Conservation (phyloP, 1,140 invertebrate genomes). For the Eciton burchellii region DNA sequence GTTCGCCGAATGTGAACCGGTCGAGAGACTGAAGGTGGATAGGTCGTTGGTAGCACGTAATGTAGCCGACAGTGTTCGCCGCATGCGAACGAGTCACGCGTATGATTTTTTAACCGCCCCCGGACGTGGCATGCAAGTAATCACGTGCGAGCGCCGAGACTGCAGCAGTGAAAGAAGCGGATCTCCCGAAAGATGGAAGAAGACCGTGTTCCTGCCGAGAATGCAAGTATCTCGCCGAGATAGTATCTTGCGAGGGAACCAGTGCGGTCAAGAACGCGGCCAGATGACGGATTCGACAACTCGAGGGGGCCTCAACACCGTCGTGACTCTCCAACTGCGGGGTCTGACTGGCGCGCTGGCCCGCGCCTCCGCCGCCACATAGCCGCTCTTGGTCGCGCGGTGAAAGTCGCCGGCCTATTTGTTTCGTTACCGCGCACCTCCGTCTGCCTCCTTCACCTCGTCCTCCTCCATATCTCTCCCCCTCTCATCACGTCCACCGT, state of each 20-base stretch:
- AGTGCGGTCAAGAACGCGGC: too few species aligned
- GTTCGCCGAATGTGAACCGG: neutral
- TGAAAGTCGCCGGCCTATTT: slow-evolving; percentile 85
- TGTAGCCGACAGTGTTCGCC: neutral
- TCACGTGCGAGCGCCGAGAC: slow-evolving; percentile 63
- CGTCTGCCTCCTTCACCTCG: slow-evolving; percentile 28
- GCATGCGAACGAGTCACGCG: neutral
- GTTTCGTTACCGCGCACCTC: slow-evolving; percentile 75
- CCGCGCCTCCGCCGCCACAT: slow-evolving; percentile 61
- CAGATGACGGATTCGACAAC: too few species aligned
- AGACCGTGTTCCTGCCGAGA: too few species aligned
- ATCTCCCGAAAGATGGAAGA: too few species aligned
- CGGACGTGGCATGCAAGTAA: neutral
- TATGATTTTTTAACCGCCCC: neutral
- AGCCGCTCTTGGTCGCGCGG: slow-evolving; percentile 72
- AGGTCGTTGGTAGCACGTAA: neutral
- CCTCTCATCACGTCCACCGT: slow-evolving; percentile 15
- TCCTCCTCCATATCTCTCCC: neutral
- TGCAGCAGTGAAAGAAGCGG: too few species aligned
- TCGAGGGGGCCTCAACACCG: neutral
- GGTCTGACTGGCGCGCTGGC: slow-evolving; percentile 62
- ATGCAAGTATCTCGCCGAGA: slow-evolving; percentile 3
- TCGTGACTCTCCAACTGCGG: slow-evolving; percentile 26
- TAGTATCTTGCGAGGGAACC: slow-evolving; percentile 22
- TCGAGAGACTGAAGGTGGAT: neutral